phyloP scores from a whole-genome alignment of 2,797 vertebrate genomes.

The Lateolabrax maculatus region DNA sequence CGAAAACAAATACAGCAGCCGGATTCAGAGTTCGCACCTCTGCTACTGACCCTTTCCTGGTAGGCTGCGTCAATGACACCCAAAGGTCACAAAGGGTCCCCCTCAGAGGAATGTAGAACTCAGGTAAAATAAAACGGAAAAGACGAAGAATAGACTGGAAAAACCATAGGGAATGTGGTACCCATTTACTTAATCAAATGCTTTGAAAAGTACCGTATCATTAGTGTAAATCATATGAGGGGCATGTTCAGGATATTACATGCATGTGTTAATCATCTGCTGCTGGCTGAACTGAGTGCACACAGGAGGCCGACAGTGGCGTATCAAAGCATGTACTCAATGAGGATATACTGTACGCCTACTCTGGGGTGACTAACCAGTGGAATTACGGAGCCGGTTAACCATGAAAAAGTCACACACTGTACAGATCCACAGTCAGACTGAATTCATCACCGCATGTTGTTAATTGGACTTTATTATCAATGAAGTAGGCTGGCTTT shows the following conservation, averaged over 20 bases:
- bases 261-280: constrained; percentile 61
- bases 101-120: constrained; percentile 67
- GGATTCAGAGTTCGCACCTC: constrained; percentile 65
- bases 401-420: constrained; percentile 26
- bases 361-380: constrained; percentile 17
- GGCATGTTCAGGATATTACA: constrained; percentile 28
- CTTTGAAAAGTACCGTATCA: constrained; percentile 19
- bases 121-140: constrained; percentile 48
- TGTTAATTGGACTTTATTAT: constrained; percentile 39
- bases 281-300: constrained; percentile 18
- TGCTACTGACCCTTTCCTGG: constrained; percentile 48
- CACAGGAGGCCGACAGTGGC: constrained; percentile 18
- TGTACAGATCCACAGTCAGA: background rate
- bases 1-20: constrained; percentile 68
- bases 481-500: constrained; percentile 26
- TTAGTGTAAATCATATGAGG: constrained; percentile 41
- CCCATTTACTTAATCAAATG: constrained; percentile 31
- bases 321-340: constrained; percentile 40
- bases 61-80: constrained; percentile 70
- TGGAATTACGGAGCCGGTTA: constrained; percentile 25
- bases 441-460: constrained; percentile 10
- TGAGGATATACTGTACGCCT: constrained; percentile 25
- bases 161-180: constrained; percentile 4
- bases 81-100: constrained; percentile 57
- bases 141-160: background rate